These are phyloP conservation scores for Latrodectus elegans DNA, from an alignment of 2,888 invertebrate species.

Conservation along the genomic window DNA sequence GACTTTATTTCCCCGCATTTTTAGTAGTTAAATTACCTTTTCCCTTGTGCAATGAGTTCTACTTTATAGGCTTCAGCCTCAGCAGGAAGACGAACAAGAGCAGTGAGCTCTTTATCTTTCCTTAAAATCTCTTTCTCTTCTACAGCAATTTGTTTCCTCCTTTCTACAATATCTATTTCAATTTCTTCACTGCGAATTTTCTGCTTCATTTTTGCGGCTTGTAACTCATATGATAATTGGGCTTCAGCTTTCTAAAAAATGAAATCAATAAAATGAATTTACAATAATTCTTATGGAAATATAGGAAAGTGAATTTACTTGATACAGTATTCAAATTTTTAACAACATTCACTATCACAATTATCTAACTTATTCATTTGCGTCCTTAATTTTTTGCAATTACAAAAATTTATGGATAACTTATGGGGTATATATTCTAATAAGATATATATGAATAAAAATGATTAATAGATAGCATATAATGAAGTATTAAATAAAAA, in stretches of 20 bases:
- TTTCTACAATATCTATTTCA: constrained; percentile 95
- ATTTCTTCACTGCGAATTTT: constrained; percentile 97
- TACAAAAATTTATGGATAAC: too few relatives aligned
- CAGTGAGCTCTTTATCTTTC: constrained; percentile 92
- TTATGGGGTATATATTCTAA: too few relatives aligned
- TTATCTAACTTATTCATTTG: too few relatives aligned
- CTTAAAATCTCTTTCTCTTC: constrained; percentile 94
- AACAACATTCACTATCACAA: not conserved
- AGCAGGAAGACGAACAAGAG: constrained; percentile 92
- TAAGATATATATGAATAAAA: too few relatives aligned
- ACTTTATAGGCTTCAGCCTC: constrained; percentile 96
- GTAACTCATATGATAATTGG: constrained; percentile 95
- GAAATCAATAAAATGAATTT: not conserved
- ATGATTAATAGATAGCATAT: too few relatives aligned
- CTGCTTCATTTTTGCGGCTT: constrained; percentile 96
- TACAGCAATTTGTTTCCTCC: constrained; percentile 95
- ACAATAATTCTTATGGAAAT: too few relatives aligned
- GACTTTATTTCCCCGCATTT: not conserved
- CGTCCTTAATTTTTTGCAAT: too few relatives aligned
- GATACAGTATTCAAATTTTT: not conserved
- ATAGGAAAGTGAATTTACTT: too few relatives aligned
- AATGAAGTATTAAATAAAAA: too few relatives aligned
- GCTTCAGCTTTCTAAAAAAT: constrained; percentile 92
- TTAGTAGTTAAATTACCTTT: constrained; percentile 79
- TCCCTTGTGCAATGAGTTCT: constrained; percentile 90